Evolutionary conservation across 2,797 vertebrate species (phyloP).

Genomic region (Oryzias sinensis): DNA sequence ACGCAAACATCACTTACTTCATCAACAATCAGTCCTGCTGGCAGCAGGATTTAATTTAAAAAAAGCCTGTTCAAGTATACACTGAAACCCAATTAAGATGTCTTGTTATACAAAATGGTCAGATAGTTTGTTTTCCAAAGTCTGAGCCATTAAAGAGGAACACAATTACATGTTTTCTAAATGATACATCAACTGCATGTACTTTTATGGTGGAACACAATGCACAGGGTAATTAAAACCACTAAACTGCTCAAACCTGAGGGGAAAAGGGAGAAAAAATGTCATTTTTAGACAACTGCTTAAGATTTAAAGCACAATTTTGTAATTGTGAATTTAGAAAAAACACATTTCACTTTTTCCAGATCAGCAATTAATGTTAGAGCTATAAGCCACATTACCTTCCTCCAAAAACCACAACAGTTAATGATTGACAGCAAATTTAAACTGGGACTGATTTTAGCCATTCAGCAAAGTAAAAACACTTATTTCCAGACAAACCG

Average conservation of each 20-base stretch:
- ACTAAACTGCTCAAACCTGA: constrained; percentile 1
- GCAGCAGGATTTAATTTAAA: constrained; percentile 36
- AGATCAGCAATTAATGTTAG: neutral
- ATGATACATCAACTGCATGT: constrained; percentile 5
- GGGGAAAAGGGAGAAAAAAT: neutral
- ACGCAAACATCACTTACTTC: constrained; percentile 52
- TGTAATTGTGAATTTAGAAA: neutral
- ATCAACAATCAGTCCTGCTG: constrained; percentile 40
- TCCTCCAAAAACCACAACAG: neutral
- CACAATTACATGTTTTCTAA: constrained; percentile 21
- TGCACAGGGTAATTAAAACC: constrained; percentile 5
- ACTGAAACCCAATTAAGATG: constrained; percentile 41
- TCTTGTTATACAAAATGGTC: constrained; percentile 26
- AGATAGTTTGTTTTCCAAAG: constrained; percentile 21
- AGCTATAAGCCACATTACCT: neutral
- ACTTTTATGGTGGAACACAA: constrained; percentile 4
- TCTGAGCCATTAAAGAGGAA: constrained; percentile 22
- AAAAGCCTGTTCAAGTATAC: constrained; percentile 15
- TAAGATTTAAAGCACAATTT: neutral
- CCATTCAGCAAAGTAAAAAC: neutral
- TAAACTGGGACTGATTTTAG: constrained; percentile 4
- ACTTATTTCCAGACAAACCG: constrained; percentile 19
- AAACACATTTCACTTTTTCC: neutral
- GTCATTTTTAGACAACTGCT: neutral
- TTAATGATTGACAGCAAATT: neutral